These are phyloP conservation scores for Sebastolobus altivelis DNA, from an alignment of 2,797 vertebrate species.

Conservation along the genomic window DNA sequence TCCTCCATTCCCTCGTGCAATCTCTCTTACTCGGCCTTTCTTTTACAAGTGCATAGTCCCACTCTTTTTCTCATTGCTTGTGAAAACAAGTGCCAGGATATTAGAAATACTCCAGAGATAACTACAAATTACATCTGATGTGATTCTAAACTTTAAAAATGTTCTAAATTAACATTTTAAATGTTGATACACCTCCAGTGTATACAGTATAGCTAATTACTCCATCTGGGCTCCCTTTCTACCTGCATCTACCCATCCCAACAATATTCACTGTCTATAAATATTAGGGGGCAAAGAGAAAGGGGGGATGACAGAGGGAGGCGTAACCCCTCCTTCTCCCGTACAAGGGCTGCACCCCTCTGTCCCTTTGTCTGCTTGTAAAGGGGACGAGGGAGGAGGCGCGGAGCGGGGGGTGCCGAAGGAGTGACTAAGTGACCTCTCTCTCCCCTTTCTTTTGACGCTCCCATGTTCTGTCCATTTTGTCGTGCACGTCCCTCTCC, in stretches of 20 bases:
- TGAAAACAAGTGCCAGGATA: conserved; percentile 26
- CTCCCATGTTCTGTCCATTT: conserved; percentile 78
- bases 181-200: neutral
- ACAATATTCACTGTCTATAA: conserved; percentile 43
- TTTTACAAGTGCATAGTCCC: conserved; percentile 40
- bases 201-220: neutral
- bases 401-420: conserved; percentile 45
- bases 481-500: conserved; percentile 67
- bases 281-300: conserved; percentile 49
- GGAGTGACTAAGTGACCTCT: conserved; percentile 83
- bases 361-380: conserved; percentile 81
- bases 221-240: conserved; percentile 1
- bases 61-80: conserved; percentile 26
- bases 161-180: conserved; percentile 2
- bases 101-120: conserved; percentile 24
- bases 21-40: conserved; percentile 41
- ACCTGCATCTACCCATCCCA: neutral
- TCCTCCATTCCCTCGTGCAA: conserved; percentile 49
- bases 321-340: conserved; percentile 68
- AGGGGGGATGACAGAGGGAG: conserved; percentile 32
- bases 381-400: conserved; percentile 71
- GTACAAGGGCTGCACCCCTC: conserved; percentile 79
- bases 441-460: conserved; percentile 79
- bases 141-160: neutral
- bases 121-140: neutral